Conservation (phyloP, 1,140 invertebrate genomes). For the Dinothrombium tinctorium region DNA sequence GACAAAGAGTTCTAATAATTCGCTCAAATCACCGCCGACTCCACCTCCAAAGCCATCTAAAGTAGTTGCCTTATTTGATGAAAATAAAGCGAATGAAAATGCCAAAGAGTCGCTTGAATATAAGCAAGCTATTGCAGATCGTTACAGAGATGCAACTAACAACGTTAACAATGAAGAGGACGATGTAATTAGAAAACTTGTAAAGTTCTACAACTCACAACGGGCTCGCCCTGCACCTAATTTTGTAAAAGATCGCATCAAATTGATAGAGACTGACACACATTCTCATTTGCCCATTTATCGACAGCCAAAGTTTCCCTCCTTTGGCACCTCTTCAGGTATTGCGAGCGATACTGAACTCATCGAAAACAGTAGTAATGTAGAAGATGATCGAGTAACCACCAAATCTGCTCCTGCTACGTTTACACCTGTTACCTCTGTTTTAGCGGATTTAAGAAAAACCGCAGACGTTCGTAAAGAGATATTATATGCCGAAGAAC, state of each 20-base stretch:
- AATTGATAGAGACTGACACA: slow-evolving; percentile 22
- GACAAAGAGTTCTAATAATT: too few species aligned
- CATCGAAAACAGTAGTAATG: too few species aligned
- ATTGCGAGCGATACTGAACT: too few species aligned
- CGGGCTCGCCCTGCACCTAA: slow-evolving; percentile 22
- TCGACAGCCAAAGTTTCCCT: too few species aligned
- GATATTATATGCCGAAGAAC: background rate
- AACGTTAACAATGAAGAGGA: background rate
- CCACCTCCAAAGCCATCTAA: too few species aligned
- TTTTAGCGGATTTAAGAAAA: slow-evolving; percentile 13
- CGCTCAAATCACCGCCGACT: too few species aligned
- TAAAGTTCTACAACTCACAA: background rate
- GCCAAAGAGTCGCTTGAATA: background rate
- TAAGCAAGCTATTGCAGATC: background rate
- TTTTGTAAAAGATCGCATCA: slow-evolving; percentile 28
- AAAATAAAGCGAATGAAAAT: background rate
- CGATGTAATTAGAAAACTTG: background rate
- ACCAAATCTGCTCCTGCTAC: slow-evolving; percentile 12
- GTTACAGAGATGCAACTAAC: background rate
- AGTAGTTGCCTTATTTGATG: background rate
- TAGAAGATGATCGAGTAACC: too few species aligned
- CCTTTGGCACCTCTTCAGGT: too few species aligned
- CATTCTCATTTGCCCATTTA: too few species aligned
- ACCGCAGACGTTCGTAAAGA: slow-evolving; percentile 12
- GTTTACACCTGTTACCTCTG: slow-evolving; percentile 12